Evolutionary conservation across 2,797 vertebrate species (phyloP), one percentile per base, ranked within the genome.

Genomic region (Crocodylus rhombifer): DNA sequence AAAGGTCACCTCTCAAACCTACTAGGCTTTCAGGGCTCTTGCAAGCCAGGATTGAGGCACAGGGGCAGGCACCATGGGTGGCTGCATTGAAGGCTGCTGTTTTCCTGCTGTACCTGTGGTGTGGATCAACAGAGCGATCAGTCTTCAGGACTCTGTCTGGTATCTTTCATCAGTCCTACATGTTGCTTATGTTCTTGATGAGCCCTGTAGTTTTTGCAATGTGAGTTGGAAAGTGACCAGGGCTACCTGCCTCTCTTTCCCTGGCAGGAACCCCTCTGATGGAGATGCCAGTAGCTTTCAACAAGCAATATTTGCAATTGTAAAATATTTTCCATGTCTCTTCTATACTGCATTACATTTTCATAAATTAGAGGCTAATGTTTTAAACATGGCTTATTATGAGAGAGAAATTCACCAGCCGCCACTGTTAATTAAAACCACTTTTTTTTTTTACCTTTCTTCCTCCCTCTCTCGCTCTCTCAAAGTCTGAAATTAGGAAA

Each of bases 341-440:
- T 33, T 71, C 76, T 20, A 90, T 82, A 4, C 62, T 1, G 28
- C 1, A 4, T 25, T 23, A 58, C 33, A 33, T 42, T 74, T 56
- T 67, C n/a, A 30, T 33, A 30, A 87, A 63, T 69, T 4, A 8
- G 6, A n/a, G 20, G 33, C 14, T 9, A 3, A 0, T 5, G 4
- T 60, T 86, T 83, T 55, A 64, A 92, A 80, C 86, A 85, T 71
- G 60, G 63, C 33, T 88, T 33, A 4, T 20, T 81, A 88, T 26
- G 11, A 2, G 5, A 36, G 1, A 3, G 26, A 6, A 63, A 83
- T 33, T 77, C 60, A 3, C 10, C 15, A 90, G 21, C 83, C 90
- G 79, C 33, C 4, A 1, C 10, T 67, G 56, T 28, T 76, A 57
- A 82, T 65, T 42, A 61, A 87, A 90, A 42, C 10, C 2, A 2